Evolutionary conservation across 2,797 vertebrate genomes (phyloP).

Genomic region (Cyclopterus lumpus): DNA sequence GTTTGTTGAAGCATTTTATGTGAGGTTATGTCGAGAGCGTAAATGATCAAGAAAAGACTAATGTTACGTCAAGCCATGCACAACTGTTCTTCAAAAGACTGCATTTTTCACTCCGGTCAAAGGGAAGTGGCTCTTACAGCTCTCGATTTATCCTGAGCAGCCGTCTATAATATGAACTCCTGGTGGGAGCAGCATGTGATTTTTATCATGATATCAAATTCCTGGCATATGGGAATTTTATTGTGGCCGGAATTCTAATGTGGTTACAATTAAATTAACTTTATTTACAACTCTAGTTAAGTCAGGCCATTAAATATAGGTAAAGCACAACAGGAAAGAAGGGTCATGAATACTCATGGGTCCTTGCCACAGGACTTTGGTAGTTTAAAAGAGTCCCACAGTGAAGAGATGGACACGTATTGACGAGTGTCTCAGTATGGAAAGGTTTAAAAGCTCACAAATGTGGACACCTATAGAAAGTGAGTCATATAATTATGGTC

Average conservation of each 20-base stretch:
- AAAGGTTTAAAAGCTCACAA: background rate
- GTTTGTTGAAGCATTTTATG: conserved; percentile 13
- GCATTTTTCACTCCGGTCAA: conserved; percentile 29
- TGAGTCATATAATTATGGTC: background rate
- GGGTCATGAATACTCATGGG: background rate
- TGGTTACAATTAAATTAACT: background rate
- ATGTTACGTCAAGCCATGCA: conserved; percentile 31
- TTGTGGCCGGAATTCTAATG: conserved; percentile 6
- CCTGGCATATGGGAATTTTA: conserved; percentile 7
- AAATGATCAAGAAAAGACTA: conserved; percentile 45
- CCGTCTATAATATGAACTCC: conserved; percentile 5
- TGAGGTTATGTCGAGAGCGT: conserved; percentile 19
- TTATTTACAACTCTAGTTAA: conserved; percentile 16
- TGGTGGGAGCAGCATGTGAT: background rate
- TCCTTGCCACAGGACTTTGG: background rate
- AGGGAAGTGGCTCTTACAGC: conserved; percentile 25
- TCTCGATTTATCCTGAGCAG: conserved; percentile 34
- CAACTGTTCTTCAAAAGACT: conserved; percentile 45
- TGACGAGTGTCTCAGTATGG: background rate
- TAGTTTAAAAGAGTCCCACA: conserved; percentile 4
- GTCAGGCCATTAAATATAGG: conserved; percentile 9
- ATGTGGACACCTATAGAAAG: background rate
- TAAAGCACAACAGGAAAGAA: background rate
- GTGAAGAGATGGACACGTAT: background rate
- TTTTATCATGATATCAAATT: conserved; percentile 9